A percentile compares a stretch with the other conserved stretches of the same genome.
Conservation (phyloP, 2,888 invertebrate genomes). For the Siphonodentalium dalli region DNA sequence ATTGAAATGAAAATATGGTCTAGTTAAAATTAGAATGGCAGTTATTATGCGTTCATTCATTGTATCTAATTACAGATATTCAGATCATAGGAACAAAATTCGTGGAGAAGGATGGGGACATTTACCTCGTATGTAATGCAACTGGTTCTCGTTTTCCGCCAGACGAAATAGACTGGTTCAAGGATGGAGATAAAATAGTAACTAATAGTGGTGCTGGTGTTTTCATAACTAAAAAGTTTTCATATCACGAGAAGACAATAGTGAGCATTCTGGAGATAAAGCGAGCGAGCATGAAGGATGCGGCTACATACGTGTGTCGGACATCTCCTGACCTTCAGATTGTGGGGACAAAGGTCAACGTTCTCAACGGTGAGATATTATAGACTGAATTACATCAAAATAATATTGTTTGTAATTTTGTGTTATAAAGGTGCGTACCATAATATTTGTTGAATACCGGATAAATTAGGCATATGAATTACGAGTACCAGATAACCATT, state of each 20-base stretch:
- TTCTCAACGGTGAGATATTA: no score
- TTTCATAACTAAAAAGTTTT: conserved; percentile 31
- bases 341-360: no score
- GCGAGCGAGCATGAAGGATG: conserved; percentile 32
- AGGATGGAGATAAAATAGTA: conserved; percentile 29
- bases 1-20: no score
- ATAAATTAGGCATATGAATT: no score
- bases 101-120: conserved; percentile 31
- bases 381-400: no score
- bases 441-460: no score
- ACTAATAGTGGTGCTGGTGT: conserved; percentile 31
- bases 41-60: no score
- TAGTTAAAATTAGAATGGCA: no score
- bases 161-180: conserved; percentile 39
- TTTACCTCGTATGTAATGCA: conserved; percentile 38
- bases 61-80: conserved; percentile 28
- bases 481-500: no score
- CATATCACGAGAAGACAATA: conserved; percentile 36
- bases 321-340: no score
- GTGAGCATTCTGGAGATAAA: conserved; percentile 36
- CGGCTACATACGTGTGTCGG: conserved; percentile 37
- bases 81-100: conserved; percentile 34
- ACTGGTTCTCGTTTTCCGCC: conserved; percentile 39
- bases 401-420: no score
- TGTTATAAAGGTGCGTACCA: no score